Evolutionary conservation across 2,113 vertebrate genomes (phyloP).

Genomic region (Orientallactaga bullata): DNA sequence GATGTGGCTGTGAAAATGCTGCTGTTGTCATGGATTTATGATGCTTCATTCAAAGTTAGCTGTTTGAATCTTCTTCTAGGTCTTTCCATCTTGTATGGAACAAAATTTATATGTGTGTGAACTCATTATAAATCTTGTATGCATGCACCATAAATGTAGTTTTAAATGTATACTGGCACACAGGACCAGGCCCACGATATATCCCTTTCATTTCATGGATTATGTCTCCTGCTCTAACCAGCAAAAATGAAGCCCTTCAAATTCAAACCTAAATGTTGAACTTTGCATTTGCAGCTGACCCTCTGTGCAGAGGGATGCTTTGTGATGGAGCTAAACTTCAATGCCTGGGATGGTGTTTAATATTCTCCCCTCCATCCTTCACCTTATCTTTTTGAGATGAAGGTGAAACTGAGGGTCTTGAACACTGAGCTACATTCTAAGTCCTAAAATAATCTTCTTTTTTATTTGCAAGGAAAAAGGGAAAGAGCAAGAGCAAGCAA

Average conservation of each 20-base stretch:
- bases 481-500: too few species aligned
- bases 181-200: constrained; percentile 84
- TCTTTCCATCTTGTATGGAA: constrained; percentile 80
- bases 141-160: constrained; percentile 85
- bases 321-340: neutral
- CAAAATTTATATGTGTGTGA: constrained; percentile 87
- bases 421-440: neutral
- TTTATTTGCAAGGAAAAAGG: neutral
- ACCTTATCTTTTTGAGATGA: neutral
- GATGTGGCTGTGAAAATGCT: constrained; percentile 84
- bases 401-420: neutral
- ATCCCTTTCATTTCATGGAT: constrained; percentile 80
- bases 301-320: neutral
- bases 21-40: constrained; percentile 86
- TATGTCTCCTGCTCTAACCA: constrained; percentile 77
- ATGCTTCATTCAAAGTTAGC: constrained; percentile 81
- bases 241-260: constrained; percentile 55
- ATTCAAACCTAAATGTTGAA: neutral
- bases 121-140: constrained; percentile 88
- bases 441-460: neutral
- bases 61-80: constrained; percentile 82
- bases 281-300: neutral
- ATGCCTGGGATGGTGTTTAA: neutral
- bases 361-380: too few species aligned
- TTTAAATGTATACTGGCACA: constrained; percentile 86